Conservation (phyloP, 2,888 invertebrate species). For the Sclerodermus sp. region DNA sequence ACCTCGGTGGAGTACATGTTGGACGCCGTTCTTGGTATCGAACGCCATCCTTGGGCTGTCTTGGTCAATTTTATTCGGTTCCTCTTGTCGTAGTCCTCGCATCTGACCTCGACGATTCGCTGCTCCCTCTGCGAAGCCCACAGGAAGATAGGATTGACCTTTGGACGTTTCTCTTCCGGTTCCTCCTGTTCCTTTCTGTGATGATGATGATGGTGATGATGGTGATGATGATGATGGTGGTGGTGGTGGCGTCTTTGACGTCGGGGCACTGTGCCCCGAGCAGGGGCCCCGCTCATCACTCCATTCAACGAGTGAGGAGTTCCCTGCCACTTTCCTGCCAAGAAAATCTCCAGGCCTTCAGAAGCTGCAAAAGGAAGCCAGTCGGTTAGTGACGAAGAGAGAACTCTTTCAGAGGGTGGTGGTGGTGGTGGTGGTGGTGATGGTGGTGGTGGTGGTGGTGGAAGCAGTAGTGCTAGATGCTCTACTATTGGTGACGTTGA, state of each 20-base stretch:
- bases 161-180: slow-evolving; percentile 63
- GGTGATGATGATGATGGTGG: slow-evolving; percentile 39
- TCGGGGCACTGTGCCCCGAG: slow-evolving; percentile 54
- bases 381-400: too few relatives aligned
- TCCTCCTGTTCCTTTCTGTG: slow-evolving; percentile 32
- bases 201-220: slow-evolving; percentile 38
- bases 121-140: slow-evolving; percentile 83
- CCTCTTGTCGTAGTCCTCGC: slow-evolving; percentile 84
- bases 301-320: slow-evolving; percentile 49
- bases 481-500: too few relatives aligned
- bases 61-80: slow-evolving; percentile 83
- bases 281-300: slow-evolving; percentile 57
- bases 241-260: slow-evolving; percentile 51
- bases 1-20: slow-evolving; percentile 38
- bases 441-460: too few relatives aligned
- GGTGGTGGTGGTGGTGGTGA: too few relatives aligned
- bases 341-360: neutral
- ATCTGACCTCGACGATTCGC: slow-evolving; percentile 79
- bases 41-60: slow-evolving; percentile 80
- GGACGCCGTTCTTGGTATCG: slow-evolving; percentile 76
- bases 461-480: too few relatives aligned
- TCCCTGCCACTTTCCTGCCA: slow-evolving; percentile 31
- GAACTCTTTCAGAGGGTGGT: too few relatives aligned
- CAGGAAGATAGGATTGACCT: slow-evolving; percentile 79
- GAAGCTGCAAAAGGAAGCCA: neutral